These are phyloP conservation scores for Harpagoxenus sublaevis DNA, from an alignment of 2,888 invertebrate genomes.

Conservation along the genomic window DNA sequence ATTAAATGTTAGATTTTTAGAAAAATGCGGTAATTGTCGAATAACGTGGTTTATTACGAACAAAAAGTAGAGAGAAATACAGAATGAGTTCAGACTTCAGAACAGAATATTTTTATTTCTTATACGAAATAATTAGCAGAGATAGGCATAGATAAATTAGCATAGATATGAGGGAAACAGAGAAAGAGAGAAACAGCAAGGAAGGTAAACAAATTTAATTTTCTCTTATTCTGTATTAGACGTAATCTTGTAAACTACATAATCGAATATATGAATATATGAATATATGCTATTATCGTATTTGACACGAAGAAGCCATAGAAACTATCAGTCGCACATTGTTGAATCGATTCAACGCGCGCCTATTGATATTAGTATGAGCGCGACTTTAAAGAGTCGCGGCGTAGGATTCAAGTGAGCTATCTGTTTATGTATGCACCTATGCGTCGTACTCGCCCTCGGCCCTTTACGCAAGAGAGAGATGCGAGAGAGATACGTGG, in stretches of 20 bases:
- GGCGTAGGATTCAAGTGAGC: background rate
- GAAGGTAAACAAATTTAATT: background rate
- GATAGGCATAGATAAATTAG: too few relatives aligned
- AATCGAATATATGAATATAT: background rate
- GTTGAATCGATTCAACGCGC: slow-evolving; percentile 1
- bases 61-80: background rate
- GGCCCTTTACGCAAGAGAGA: slow-evolving; percentile 61
- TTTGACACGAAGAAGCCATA: slow-evolving; percentile 11
- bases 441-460: slow-evolving; percentile 57
- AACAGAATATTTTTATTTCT: background rate
- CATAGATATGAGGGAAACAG: background rate
- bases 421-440: slow-evolving; percentile 39
- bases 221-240: background rate
- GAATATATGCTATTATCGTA: background rate
- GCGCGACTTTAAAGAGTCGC: slow-evolving; percentile 28
- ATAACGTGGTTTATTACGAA: background rate
- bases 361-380: slow-evolving; percentile 48
- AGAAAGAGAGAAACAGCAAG: background rate
- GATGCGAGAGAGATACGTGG: slow-evolving; percentile 67
- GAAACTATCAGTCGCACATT: background rate
- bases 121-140: background rate
- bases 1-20: background rate
- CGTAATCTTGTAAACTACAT: background rate
- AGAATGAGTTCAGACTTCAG: background rate
- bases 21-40: background rate